Percentiles rank a stretch among this genome's conserved stretches.
These are phyloP conservation scores for Ictalurus punctatus DNA, from an alignment of 2,113 vertebrate genomes.

Conservation along the genomic window DNA sequence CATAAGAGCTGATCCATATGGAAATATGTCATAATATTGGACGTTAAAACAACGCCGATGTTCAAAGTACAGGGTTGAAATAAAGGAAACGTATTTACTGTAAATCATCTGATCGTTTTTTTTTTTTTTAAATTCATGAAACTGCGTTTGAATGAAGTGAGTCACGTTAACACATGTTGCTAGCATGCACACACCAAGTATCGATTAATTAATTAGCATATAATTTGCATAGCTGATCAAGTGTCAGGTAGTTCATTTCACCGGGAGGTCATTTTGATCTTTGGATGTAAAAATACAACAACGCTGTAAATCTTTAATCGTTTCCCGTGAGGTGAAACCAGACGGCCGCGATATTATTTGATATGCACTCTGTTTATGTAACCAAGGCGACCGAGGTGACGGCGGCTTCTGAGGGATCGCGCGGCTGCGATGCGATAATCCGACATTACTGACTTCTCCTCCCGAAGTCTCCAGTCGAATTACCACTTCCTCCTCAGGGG, in stretches of 20 bases:
- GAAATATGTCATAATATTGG: neutral
- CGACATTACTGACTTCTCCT: neutral
- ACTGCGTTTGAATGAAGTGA: neutral
- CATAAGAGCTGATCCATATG: neutral
- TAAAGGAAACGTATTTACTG: neutral
- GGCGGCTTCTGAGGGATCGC: constrained; percentile 3
- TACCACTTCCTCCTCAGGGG: neutral
- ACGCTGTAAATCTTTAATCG: neutral
- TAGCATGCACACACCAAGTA: neutral
- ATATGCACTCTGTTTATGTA: neutral
- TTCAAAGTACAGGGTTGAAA: neutral
- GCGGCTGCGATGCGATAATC: neutral
- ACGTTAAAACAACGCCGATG: neutral
- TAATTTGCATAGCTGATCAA: constrained; percentile 25
- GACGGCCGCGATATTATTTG: neutral
- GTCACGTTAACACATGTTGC: neutral
- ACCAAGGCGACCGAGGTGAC: neutral
- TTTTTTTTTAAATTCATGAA: neutral
- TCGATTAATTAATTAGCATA: constrained; percentile 22
- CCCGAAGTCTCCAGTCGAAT: constrained; percentile 18
- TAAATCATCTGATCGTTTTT: neutral
- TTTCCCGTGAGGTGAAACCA: neutral
- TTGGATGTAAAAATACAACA: neutral
- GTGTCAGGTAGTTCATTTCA: constrained; percentile 1
- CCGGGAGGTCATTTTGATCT: constrained; percentile 26